Evolutionary conservation across 2,888 invertebrate genomes (phyloP), one percentile per base, ranked within the genome.

Genomic region (Eilema caniola): DNA sequence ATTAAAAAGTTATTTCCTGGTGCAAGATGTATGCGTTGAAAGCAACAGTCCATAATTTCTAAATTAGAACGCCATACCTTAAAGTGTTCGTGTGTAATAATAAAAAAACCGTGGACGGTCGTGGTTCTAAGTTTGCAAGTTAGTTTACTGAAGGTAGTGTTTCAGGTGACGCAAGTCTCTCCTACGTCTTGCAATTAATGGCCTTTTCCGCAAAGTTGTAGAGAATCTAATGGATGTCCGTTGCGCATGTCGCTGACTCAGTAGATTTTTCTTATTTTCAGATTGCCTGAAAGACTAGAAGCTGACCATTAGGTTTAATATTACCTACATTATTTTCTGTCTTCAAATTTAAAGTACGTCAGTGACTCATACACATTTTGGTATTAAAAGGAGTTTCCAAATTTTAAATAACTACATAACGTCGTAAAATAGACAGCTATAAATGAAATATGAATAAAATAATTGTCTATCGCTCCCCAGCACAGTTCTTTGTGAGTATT

Each of bases 221-320:
- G 81, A 83, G 80, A 78, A 77, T 78, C 83, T 86, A 87, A 85
- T 87, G 85, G 86, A 88, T 83, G 82, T 80, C 78, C 81, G 75
- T 77, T 76, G 81, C 83, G 79, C 78, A 79, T 76, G 82, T 77
- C 74, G 71, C 67, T 60, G 73, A 72, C 78, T 74, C 31, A 61
- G 66, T 74, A 66, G 66, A 70, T 75, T 78, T 78, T 77, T n/a
- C 78, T 71, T 66, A 74, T 67, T 75, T 60, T 66, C 41, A 70
- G 71, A 80, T 76, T 70, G 14, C 59, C 37, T 41, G 16, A 37
- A 20, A 24, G 37, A 20, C 72, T 76, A 57, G 47, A 78, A 72
- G 67, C 73, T 71, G 67, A 64, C 67, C 41, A 41, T 47, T 47
- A 47, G 20, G 20, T 47, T 47, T 47, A 47, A 41, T 47, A 20